These are phyloP conservation scores for Druon quercuslanigerum DNA, from an alignment of 1,140 invertebrate genomes.

Conservation along the genomic window DNA sequence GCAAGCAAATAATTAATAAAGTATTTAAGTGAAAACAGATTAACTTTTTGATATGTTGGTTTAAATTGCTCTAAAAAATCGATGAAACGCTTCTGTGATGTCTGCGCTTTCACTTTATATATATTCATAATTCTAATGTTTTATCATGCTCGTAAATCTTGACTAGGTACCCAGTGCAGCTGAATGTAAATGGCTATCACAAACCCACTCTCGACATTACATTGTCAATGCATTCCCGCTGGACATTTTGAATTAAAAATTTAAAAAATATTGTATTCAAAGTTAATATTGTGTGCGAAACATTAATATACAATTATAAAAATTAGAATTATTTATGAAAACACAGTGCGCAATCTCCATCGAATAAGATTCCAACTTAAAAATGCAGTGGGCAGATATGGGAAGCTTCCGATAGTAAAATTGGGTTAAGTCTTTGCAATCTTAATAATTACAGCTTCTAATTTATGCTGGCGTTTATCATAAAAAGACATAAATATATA, in stretches of 20 bases:
- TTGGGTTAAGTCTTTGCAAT: too few species aligned
- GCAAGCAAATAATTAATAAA: background rate
- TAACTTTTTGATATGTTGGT: background rate
- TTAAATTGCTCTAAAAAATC: background rate
- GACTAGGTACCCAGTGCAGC: constrained; percentile 12
- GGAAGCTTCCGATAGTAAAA: too few species aligned
- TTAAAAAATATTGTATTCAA: too few species aligned
- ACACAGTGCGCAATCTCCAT: too few species aligned
- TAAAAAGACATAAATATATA: too few species aligned
- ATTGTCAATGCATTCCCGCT: background rate
- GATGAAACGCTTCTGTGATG: background rate
- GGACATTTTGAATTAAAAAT: background rate
- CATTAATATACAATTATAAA: too few species aligned
- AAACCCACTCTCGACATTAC: constrained; percentile 3
- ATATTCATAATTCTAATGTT: background rate
- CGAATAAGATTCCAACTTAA: too few species aligned
- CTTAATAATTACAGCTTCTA: too few species aligned
- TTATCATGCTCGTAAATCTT: constrained; percentile 14
- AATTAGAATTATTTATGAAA: too few species aligned
- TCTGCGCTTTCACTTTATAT: background rate
- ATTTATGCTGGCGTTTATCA: too few species aligned
- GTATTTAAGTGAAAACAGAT: background rate
- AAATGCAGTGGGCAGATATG: too few species aligned
- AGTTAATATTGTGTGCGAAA: too few species aligned
- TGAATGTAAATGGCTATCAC: constrained; percentile 15